Evolutionary conservation across 2,888 invertebrate genomes (phyloP), one percentile per base, ranked within the genome.

Genomic region (Micropterix aruncella): DNA sequence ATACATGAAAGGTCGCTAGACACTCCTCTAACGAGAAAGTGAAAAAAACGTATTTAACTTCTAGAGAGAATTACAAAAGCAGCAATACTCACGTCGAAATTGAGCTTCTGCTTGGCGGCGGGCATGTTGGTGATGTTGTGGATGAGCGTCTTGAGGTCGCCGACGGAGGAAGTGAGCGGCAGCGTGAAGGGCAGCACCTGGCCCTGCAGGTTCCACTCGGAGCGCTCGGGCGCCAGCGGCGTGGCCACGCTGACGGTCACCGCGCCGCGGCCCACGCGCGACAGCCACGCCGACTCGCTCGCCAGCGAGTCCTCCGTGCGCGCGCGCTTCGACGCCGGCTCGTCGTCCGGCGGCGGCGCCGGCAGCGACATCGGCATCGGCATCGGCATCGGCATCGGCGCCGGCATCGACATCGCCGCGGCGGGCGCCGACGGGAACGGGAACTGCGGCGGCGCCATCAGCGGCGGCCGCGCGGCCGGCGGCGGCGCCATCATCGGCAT

Each of bases 121-220:
- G 95, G 93, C 85, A 99, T 90, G 51, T 87, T 88, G 46, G 89
- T 87, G 59, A 90, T 83, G 50, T 88, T 81, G 58, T 81, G 80
- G 53, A 99, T 77, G 60, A 86, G 81, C 9, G 82, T 79, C 69
- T 99, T 99, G 54, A 99, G 77, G 44, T 80, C 83, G 12, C 83
- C 78, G n/a, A 94, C 83, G 1, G 79, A 70, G 52, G 93, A 88
- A 12, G 77, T 74, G 12, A 90, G 70, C 37, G 88, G 79, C 56
- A 96, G 59, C 2, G 80, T 80, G 44, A 94, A 74, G 43, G 78
- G 76, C 54, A 97, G 63, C 48, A 81, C 74, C 63, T 96, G 94
- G 1, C 97, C 97, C 61, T 87, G 88, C 48, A 97, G 73, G 49
- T 90, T 88, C 94, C 95, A 95, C 73, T 97, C 97, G 0, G 87